Percentiles rank a stretch among this genome's conserved stretches.
phyloP scores from a whole-genome alignment of 2,797 vertebrate species.

The Leptoclinus maculatus region DNA sequence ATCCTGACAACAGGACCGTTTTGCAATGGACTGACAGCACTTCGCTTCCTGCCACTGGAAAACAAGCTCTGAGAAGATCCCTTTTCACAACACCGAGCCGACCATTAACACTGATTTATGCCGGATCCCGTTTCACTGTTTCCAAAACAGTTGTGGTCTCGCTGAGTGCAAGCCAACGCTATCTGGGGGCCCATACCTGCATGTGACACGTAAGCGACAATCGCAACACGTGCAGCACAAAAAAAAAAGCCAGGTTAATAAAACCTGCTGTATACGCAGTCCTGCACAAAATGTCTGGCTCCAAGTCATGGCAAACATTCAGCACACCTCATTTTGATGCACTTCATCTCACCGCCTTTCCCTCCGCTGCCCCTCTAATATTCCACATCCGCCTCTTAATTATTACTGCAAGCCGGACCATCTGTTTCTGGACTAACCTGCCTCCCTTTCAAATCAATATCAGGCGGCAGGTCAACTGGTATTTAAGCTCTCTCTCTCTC shows the following conservation, averaged over 20 bases:
- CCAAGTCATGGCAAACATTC: conserved; percentile 50
- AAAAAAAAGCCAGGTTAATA: background rate
- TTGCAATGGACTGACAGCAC: conserved; percentile 50
- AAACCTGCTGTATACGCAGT: background rate
- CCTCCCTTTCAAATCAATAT: conserved; percentile 57
- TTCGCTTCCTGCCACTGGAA: conserved; percentile 46
- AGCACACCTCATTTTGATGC: conserved; percentile 65
- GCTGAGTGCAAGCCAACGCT: conserved; percentile 32
- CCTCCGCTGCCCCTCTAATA: conserved; percentile 69
- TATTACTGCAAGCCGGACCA: conserved; percentile 70
- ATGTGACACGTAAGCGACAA: conserved; percentile 43
- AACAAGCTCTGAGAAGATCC: conserved; percentile 42
- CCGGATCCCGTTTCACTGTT: conserved; percentile 72
- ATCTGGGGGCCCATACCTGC: conserved; percentile 46
- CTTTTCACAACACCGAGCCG: conserved; percentile 63
- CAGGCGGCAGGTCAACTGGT: conserved; percentile 62
- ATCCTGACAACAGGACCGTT: conserved; percentile 48
- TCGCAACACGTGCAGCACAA: conserved; percentile 16
- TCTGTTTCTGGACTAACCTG: conserved; percentile 70
- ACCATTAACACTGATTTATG: conserved; percentile 76
- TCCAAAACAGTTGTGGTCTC: conserved; percentile 69
- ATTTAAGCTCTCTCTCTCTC: conserved; percentile 35
- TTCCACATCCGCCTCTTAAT: conserved; percentile 77
- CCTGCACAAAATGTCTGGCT: conserved; percentile 55
- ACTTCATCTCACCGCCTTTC: conserved; percentile 61